phyloP scores from a whole-genome alignment of 2,888 invertebrate species.

The Archips xylosteana region DNA sequence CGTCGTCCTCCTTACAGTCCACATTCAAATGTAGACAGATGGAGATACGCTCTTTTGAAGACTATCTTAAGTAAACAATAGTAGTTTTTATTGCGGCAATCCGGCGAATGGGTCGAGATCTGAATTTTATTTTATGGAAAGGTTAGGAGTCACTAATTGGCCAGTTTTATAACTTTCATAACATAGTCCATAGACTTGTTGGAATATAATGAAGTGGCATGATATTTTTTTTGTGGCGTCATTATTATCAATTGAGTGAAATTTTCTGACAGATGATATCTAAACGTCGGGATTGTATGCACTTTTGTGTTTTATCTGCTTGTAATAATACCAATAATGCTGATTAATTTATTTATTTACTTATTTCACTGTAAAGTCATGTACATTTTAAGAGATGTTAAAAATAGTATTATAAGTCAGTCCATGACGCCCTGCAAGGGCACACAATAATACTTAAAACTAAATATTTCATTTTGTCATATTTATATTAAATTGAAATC shows the following conservation, averaged over 20 bases:
- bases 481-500: too few species aligned
- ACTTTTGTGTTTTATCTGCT: neutral
- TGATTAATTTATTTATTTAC: too few species aligned
- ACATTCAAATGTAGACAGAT: neutral
- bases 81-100: constrained; percentile 3
- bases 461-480: too few species aligned
- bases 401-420: too few species aligned
- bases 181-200: neutral
- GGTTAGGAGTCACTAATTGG: neutral
- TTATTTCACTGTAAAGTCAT: too few species aligned
- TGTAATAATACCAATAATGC: too few species aligned
- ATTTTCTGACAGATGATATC: neutral
- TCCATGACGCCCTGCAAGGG: too few species aligned
- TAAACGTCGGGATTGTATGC: neutral
- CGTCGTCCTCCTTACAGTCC: neutral
- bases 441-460: too few species aligned
- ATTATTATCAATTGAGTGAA: neutral
- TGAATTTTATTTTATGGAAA: constrained; percentile 3
- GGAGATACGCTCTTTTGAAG: neutral
- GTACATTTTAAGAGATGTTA: too few species aligned
- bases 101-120: neutral
- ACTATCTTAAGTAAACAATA: neutral
- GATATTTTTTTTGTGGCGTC: neutral
- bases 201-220: neutral
- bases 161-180: neutral